Conservation (phyloP, 1,140 invertebrate species). For the Proctacanthus coquilletti region DNA sequence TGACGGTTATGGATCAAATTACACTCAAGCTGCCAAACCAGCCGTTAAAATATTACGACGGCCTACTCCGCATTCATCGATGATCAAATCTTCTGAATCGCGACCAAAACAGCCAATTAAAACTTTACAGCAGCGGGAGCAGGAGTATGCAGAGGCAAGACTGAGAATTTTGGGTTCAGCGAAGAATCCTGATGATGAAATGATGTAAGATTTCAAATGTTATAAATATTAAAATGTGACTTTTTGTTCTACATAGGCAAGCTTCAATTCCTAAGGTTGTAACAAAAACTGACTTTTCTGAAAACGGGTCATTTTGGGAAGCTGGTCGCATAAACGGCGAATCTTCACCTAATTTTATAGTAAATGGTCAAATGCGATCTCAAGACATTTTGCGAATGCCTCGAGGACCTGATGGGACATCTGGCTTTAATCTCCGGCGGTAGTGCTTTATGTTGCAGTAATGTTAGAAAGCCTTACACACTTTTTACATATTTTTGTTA, state of each 20-base stretch:
- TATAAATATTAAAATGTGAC: not conserved
- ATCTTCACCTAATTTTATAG: not conserved
- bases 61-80: conserved; percentile 42
- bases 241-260: not conserved
- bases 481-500: no score
- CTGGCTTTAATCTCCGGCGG: conserved; percentile 38
- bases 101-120: conserved; percentile 56
- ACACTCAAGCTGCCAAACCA: conserved; percentile 42
- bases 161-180: conserved; percentile 69
- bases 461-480: no score
- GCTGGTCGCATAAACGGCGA: no score
- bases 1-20: conserved; percentile 35
- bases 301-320: not conserved
- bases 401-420: conserved; percentile 37
- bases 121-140: conserved; percentile 70
- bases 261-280: no score
- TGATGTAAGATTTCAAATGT: conserved; percentile 36
- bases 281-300: no score
- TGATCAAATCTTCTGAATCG: conserved; percentile 33
- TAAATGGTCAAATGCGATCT: not conserved
- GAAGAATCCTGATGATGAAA: conserved; percentile 54
- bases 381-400: conserved; percentile 32
- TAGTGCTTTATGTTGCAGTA: no score
- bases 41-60: conserved; percentile 70
- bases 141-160: conserved; percentile 74